Percentiles rank a stretch among this genome's conserved stretches.
Evolutionary conservation across 2,888 invertebrate genomes (phyloP).

Genomic region (Nesidiocoris tenuis): DNA sequence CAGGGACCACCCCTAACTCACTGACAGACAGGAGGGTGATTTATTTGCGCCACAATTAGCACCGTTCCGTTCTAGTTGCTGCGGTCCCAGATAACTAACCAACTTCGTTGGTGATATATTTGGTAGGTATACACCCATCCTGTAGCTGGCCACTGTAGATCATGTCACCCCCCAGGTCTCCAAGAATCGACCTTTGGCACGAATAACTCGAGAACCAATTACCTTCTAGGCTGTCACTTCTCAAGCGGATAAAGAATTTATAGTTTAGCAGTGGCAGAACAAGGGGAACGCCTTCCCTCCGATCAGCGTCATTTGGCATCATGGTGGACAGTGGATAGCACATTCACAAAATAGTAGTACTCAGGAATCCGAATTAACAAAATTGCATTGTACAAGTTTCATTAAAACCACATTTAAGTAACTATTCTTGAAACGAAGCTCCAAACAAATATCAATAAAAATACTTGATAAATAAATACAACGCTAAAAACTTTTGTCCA

Average conservation of each 20-base stretch:
- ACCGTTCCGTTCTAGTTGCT: constrained; percentile 7
- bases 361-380: no score
- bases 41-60: constrained; percentile 36
- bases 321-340: no score
- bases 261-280: no score
- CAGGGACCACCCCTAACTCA: neutral
- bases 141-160: constrained; percentile 16
- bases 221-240: neutral
- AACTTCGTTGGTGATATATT: neutral
- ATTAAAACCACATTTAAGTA: no score
- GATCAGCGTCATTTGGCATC: no score
- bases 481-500: no score
- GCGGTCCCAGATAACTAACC: neutral
- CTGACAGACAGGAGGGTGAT: constrained; percentile 14
- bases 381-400: no score
- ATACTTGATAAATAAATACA: no score
- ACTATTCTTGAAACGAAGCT: no score
- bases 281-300: no score
- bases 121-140: neutral
- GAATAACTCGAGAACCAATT: constrained; percentile 40
- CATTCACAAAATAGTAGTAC: no score
- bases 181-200: constrained; percentile 18
- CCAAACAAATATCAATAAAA: no score
- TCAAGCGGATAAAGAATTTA: neutral
- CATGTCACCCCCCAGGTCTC: constrained; percentile 7